Percentiles rank a stretch among this genome's conserved stretches.
Evolutionary conservation across 1,140 invertebrate genomes (phyloP).

Genomic region (Caerostris darwini): DNA sequence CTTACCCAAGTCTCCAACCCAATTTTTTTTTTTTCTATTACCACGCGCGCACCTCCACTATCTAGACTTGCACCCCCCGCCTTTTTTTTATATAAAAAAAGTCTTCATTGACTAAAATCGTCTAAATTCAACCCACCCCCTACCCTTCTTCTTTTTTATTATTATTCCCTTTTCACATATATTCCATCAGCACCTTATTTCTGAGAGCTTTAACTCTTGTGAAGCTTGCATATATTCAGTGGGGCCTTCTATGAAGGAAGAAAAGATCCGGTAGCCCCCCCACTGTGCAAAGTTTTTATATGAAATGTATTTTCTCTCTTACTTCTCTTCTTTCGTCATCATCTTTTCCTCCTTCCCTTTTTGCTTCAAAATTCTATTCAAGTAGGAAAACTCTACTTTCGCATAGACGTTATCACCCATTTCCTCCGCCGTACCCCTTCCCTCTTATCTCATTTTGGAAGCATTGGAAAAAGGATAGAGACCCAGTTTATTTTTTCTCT

Average conservation of each 20-base stretch:
- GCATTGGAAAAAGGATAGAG: conserved; percentile 42
- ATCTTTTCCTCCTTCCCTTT: conserved; percentile 49
- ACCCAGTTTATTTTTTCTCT: conserved; percentile 66
- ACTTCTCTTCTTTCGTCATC: conserved; percentile 54
- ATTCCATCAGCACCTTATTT: conserved; percentile 75
- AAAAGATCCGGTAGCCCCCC: conserved; percentile 56
- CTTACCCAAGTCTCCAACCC: not conserved
- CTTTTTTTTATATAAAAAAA: conserved; percentile 1
- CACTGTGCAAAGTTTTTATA: conserved; percentile 74
- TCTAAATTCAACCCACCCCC: conserved; percentile 52
- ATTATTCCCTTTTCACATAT: conserved; percentile 53
- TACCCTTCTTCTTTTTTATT: conserved; percentile 55
- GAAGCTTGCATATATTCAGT: conserved; percentile 73
- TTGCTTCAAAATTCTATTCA: conserved; percentile 74
- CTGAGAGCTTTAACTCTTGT: conserved; percentile 76
- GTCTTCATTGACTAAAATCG: conserved; percentile 74
- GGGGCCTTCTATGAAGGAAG: conserved; percentile 29
- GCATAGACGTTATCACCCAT: conserved; percentile 38
- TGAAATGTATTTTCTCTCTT: conserved; percentile 41
- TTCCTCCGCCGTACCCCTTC: not conserved
- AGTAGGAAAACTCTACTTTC: conserved; percentile 76
- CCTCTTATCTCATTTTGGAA: conserved; percentile 71
- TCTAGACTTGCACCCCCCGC: conserved; percentile 33
- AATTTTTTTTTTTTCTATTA: conserved; percentile 22
- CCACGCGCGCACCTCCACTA: not conserved